Base-by-base conservation (phyloP, 2,113 vertebrate species). In the Nanger granti region DNA sequence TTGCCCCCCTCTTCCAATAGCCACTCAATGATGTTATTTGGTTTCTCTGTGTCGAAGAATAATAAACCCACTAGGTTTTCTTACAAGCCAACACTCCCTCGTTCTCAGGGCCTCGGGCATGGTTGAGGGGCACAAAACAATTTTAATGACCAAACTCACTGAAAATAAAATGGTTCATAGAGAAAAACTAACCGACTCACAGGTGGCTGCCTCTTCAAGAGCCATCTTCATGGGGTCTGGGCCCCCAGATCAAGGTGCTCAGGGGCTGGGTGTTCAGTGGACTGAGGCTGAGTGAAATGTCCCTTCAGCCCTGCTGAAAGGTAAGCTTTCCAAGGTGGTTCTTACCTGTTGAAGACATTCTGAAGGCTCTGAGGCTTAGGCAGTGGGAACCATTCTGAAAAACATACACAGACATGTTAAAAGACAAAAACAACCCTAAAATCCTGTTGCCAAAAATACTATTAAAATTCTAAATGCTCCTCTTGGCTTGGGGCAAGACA, bases 331-430 rank as follows among this genome's bases (percentile, higher is more conserved):
- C 52, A 41, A 64, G 15, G 37, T 7, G 62, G 82, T 96, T 79
- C 98, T 99, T 98, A 99, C 99, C 99, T 99, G 99, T 99, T 99
- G 99, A 99, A 99, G 95, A 99, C 97, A 14, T 98, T 98, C 97
- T 80, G 94, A 89, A 99, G 98, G 82, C 98, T 98, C 95, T 98
- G 99, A 76, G 99, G 98, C 95, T 99, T 98, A 20, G 98, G 98
- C 89, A 98, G 98, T 92, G 97, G 96, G 93, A 99, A 99, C 98
- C 97, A 98, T 89, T 99, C 99, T 99, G 98, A 49, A 97, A 98
- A 97, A 85, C 94, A 49, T 97, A 98, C 83, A 96, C 17, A 93
- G 82, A 95, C 89, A 93, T 54, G 94, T 98, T 96, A 98, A 97
- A 98, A 98, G 97, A 80, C 55, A 86, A 97, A 98, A 94, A 7